Conservation (phyloP, 2,113 vertebrate genomes). For the Rhinogobius similis region DNA sequence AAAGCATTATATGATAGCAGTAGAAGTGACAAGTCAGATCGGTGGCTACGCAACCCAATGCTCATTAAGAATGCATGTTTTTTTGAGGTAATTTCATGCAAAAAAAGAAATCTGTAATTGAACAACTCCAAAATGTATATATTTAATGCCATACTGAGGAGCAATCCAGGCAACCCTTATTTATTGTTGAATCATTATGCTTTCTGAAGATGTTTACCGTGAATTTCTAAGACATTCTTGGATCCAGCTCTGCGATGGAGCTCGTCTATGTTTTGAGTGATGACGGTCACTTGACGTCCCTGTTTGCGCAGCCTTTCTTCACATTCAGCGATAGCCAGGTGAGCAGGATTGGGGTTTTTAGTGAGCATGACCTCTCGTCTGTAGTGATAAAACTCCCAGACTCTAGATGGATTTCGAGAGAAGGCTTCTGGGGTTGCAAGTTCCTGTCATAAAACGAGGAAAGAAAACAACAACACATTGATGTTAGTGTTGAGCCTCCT, state of each 20-base stretch:
- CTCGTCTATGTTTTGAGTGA: slow-evolving; percentile 97
- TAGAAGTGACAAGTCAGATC: no score
- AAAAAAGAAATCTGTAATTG: not conserved
- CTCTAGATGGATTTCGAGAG: slow-evolving; percentile 86
- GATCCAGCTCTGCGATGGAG: slow-evolving; percentile 91
- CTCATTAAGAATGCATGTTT: no score
- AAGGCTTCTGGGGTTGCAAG: slow-evolving; percentile 90
- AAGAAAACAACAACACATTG: not conserved
- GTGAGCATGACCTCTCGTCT: slow-evolving; percentile 89
- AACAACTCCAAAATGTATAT: no score
- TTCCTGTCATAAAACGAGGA: slow-evolving; percentile 65
- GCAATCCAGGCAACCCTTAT: no score
- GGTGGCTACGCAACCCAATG: no score
- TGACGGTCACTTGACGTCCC: slow-evolving; percentile 84
- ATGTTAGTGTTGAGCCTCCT: not conserved
- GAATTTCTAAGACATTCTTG: slow-evolving; percentile 88
- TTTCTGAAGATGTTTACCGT: slow-evolving; percentile 72
- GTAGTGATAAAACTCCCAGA: slow-evolving; percentile 99
- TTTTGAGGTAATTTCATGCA: no score
- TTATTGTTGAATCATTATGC: not conserved
- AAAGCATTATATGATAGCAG: no score
- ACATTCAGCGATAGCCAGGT: slow-evolving; percentile 87
- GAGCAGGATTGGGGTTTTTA: slow-evolving; percentile 87
- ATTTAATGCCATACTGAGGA: no score
- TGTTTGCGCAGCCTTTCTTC: slow-evolving; percentile 85